Evolutionary conservation across 2,888 invertebrate genomes (phyloP), one percentile per base, ranked within the genome.

Genomic region (Eurytoma adleriae): DNA sequence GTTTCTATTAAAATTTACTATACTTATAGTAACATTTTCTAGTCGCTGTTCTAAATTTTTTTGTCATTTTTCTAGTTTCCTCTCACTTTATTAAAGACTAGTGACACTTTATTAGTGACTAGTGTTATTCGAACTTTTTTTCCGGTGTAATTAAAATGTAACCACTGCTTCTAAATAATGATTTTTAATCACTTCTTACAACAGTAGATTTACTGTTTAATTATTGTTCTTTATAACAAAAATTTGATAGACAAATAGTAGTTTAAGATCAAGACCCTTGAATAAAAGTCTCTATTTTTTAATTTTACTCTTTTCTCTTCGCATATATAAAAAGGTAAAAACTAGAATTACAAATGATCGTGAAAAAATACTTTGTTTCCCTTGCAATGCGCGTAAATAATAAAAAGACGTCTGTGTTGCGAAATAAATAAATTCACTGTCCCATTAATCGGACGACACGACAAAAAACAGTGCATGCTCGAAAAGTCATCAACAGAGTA

Each of bases 281-380:
- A 52, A 76, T 66, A n/a, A 70, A 73, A 66, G 20, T 73, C 12
- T 70, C 77, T 72, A 59, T 80, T 40, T 40, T 40, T 72, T 68
- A 67, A 68, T 67, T 78, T 71, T 56, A 75, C 71, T 62, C 40
- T 12, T 64, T 57, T 67, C 72, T 62, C n/a, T 62, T 62, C 7
- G 61, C 14, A 27, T 13, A 59, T 76, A 76, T 81, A 76, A 76
- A 81, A 75, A 79, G 61, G 72, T 79, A 73, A 76, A 75, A 81
- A 76, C 79, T 79, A 81, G 76, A 81, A 76, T 79, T 69, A 76
- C 64, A 81, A 81, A 76, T 79, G 62, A 76, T 76, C 24, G 76
- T 81, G 81, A 79, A 79, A 81, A 81, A 81, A 81, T 81, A 81
- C 73, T 79, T 81, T 52, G 20, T 79, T 76, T 62, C n/a, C 67